Evolutionary conservation across 2,113 vertebrate genomes (phyloP), one percentile per base, ranked within the genome.

Genomic region (Pheucticus melanocephalus): DNA sequence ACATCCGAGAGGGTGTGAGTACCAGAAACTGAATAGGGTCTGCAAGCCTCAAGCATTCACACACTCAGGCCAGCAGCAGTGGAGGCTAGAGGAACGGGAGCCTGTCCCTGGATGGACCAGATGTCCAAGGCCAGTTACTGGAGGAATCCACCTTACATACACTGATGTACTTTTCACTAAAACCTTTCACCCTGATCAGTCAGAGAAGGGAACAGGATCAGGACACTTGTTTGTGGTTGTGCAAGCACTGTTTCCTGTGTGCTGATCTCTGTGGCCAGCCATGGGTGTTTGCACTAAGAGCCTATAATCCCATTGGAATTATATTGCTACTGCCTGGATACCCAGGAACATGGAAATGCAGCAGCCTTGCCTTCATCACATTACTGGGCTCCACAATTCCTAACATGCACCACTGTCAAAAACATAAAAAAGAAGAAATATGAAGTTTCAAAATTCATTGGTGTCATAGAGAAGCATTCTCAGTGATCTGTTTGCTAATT

Each of bases 241-340:
- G 10, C 39, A 63, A 64, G 24, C 0, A 0, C 51, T n/a, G 19
- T 54, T 53, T 63, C 20, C 51, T 27, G 31, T 10, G 4, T 2
- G 8, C 6, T 82, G 42, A 82, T 27, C 19, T 44, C 56, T n/a
- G 19, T 37, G 57, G 28, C 45, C 82, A 85, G 28, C 12, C 15
- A 21, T 3, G 11, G 15, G 18, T 3, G 1, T 8, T 53, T 0
- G 15, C 21, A 20, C 42, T 15, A 51, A 3, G 59, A 45, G 17
- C 9, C n/a, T 3, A 13, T 4, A 9, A 10, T 22, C 24, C 59
- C 37, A 22, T 0, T 14, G 63, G 25, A 86, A 60, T 30, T 4
- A 21, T 10, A 79, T 44, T 61, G 66, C n/a, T 53, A 13, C 33
- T 22, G 57, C 20, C 21, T 45, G 40, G 27, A 81, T 13, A 84